Evolutionary conservation across 2,888 invertebrate species (phyloP), one percentile per base, ranked within the genome.

Genomic region (Odontocerum albicorne): DNA sequence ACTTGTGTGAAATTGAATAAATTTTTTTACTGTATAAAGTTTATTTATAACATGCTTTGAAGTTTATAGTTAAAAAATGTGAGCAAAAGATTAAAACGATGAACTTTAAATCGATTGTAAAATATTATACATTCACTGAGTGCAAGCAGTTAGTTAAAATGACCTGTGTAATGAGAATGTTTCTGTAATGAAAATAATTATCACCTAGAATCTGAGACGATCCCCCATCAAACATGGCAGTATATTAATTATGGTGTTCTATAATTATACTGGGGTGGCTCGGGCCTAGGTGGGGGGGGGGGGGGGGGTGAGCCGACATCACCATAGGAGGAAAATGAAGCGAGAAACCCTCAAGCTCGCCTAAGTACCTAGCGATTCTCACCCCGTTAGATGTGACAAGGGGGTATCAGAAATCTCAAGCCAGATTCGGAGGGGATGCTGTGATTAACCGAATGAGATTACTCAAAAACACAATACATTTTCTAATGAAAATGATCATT

Each of bases 201-300:
- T 40, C 21, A 17, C 40, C 10, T 27, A 27, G 10, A 40, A 40
- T 20, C 40, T 21, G 21, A 40, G 40, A 40, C 4, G 40, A 17
- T 38, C 38, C 40, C 40, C 40, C 21, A 40, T 40, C 12, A 38
- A 47, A 20, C 13, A 12, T 47, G 16, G 39, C 52, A 49, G 38
- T 49, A 44, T 52, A 57, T 57, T 57, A 57, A 53, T 57, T 53
- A 53, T 49, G 53, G 43, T 46, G 38, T 57, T 57, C 42, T 51
- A 46, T 52, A 57, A 57, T 57, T 51, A 57, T 57, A 46, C 40
- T 40, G 32, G 44, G 53, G 49, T 57, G 53, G 49, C 53, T 49
- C 42, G 27, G 53, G 36, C n/a, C n/a, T n/a, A n/a, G n/a, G n/a
- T n/a, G n/a, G n/a, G n/a, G n/a, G n/a, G n/a, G n/a, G n/a, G n/a